Percentiles rank a stretch among this genome's conserved stretches.
Evolutionary conservation across 30 jellyfish, hydroid and myxozoan species (phyloP).

Genomic region (Aurelia sp.): DNA sequence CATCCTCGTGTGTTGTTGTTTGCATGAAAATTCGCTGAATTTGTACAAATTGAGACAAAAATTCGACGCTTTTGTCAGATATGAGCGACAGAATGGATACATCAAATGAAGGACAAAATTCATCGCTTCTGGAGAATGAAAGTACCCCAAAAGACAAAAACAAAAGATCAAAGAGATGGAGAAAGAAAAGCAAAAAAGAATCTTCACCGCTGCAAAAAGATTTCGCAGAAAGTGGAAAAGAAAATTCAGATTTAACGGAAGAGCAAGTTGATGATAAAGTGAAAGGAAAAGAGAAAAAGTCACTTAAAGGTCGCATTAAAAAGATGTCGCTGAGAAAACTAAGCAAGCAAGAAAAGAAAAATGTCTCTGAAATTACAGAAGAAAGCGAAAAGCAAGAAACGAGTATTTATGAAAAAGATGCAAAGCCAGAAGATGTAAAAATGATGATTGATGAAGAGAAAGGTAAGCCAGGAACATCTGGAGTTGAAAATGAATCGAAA

Average conservation of each 20-base stretch:
- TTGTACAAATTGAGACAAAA: too few relatives aligned
- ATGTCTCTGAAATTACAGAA: neutral
- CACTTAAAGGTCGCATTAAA: conserved; percentile 46
- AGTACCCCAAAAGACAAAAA: conserved; percentile 16
- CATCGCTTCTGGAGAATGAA: neutral
- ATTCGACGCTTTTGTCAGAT: too few relatives aligned
- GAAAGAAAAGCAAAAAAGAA: conserved; percentile 40
- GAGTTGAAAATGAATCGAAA: neutral
- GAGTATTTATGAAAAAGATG: neutral
- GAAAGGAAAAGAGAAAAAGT: conserved; percentile 29
- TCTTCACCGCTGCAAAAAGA: conserved; percentile 27
- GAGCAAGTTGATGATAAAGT: conserved; percentile 2
- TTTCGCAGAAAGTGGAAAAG: conserved; percentile 10
- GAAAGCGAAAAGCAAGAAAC: conserved; percentile 1
- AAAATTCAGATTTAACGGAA: conserved; percentile 4
- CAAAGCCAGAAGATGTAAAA: neutral
- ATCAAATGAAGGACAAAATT: too few relatives aligned
- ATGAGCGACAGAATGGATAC: too few relatives aligned
- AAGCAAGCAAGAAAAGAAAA: conserved; percentile 40
- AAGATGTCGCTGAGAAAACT: conserved; percentile 41
- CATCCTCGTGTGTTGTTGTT: too few relatives aligned
- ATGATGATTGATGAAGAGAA: neutral
- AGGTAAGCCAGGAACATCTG: neutral
- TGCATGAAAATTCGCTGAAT: too few relatives aligned
- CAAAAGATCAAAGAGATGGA: conserved; percentile 64